Evolutionary conservation across 2,888 invertebrate species (phyloP).

Genomic region (Oligia latruncula): DNA sequence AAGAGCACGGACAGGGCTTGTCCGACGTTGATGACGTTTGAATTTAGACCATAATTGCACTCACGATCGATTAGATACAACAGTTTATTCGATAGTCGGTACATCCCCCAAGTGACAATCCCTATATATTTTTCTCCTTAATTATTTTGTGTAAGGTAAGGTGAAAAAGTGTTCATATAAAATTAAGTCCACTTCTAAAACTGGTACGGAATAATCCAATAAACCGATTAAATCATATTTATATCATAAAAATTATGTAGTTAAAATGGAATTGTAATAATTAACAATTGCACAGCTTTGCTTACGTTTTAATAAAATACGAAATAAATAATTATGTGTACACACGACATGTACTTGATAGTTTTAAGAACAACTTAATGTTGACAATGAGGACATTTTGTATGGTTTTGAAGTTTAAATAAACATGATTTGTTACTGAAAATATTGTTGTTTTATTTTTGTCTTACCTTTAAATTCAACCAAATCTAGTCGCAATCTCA

Average conservation of each 20-base stretch:
- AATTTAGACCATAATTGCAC: not conserved
- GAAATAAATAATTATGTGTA: slow-evolving; percentile 47
- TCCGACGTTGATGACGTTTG: not conserved
- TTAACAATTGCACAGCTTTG: slow-evolving; percentile 66
- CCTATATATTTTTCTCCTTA: not conserved
- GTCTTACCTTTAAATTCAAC: too few species aligned
- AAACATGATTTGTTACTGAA: slow-evolving; percentile 69
- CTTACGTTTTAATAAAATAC: slow-evolving; percentile 62
- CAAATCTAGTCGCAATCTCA: too few species aligned
- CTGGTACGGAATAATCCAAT: slow-evolving; percentile 43
- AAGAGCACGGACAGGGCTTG: too few species aligned
- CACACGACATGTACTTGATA: slow-evolving; percentile 58
- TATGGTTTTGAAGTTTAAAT: slow-evolving; percentile 70
- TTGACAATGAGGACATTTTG: slow-evolving; percentile 60
- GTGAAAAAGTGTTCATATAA: slow-evolving; percentile 28
- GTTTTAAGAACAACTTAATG: slow-evolving; percentile 54
- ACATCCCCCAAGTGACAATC: not conserved
- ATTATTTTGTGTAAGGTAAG: not conserved
- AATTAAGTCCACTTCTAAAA: not conserved
- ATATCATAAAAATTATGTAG: slow-evolving; percentile 28
- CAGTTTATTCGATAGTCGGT: not conserved
- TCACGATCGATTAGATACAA: slow-evolving; percentile 6
- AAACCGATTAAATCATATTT: slow-evolving; percentile 22
- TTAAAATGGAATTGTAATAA: slow-evolving; percentile 57
- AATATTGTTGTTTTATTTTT: slow-evolving; percentile 52